Conservation (phyloP, 2,113 vertebrate species). For the Chrysemys picta region DNA sequence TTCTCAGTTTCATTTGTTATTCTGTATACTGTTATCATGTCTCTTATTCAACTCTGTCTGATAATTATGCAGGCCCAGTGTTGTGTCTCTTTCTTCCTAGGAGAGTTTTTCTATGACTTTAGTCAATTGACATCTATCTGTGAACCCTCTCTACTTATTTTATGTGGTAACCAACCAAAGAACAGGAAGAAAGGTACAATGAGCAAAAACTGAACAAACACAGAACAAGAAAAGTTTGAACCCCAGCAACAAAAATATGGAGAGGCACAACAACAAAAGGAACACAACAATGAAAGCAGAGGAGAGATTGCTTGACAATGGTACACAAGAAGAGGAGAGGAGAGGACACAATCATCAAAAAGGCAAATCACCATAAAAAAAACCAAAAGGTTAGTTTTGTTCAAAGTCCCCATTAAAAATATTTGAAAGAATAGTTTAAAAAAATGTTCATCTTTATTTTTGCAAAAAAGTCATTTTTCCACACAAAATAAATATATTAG, state of each 20-base stretch:
- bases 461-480: too few relatives aligned
- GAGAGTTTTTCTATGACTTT: neutral
- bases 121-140: neutral
- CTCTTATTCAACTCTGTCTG: neutral
- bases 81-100: neutral
- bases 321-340: neutral
- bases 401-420: fast-evolving
- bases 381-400: fast-evolving
- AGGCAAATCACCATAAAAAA: neutral
- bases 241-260: neutral
- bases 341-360: fast-evolving
- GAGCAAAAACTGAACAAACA: neutral
- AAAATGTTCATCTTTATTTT: fast-evolving
- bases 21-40: neutral
- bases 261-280: too few relatives aligned
- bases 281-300: too few relatives aligned
- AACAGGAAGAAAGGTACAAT: neutral
- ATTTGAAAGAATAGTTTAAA: neutral
- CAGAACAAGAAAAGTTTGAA: neutral
- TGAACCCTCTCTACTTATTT: neutral
- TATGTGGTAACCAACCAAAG: neutral
- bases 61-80: neutral
- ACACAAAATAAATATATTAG: neutral
- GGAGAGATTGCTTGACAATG: neutral
- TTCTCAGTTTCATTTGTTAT: neutral